Evolutionary conservation across 2,888 invertebrate species (phyloP).

Genomic region (Spodoptera picta): DNA sequence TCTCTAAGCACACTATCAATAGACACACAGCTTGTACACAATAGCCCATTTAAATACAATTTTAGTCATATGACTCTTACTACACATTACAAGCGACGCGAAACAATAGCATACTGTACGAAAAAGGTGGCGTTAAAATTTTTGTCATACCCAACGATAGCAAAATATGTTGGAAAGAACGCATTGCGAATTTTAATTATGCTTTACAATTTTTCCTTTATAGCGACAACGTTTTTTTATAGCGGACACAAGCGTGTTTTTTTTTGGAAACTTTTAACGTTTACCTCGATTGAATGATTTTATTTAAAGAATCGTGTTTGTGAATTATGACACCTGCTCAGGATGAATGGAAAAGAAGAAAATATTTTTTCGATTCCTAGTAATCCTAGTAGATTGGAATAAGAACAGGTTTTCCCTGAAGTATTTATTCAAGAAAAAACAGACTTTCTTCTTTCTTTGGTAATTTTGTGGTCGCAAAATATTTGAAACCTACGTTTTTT

Average conservation of each 20-base stretch:
- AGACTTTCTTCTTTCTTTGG: too few species aligned
- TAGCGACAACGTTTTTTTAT: slow-evolving; percentile 13
- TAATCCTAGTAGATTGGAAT: too few species aligned
- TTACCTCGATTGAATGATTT: background rate
- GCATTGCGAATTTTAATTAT: slow-evolving; percentile 40
- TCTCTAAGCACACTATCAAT: slow-evolving; percentile 10
- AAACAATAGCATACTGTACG: slow-evolving; percentile 25
- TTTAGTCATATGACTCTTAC: slow-evolving; percentile 35
- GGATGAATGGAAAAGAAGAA: too few species aligned
- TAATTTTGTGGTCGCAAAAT: too few species aligned
- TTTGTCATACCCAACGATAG: slow-evolving; percentile 29
- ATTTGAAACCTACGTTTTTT: too few species aligned
- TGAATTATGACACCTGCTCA: too few species aligned
- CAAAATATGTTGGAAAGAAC: slow-evolving; percentile 26
- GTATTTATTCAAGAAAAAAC: too few species aligned
- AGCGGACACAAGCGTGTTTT: background rate
- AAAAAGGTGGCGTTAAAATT: slow-evolving; percentile 26
- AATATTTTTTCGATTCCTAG: too few species aligned
- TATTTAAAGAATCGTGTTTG: too few species aligned
- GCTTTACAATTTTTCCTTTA: slow-evolving; percentile 22
- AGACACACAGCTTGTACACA: slow-evolving; percentile 28
- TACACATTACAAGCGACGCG: slow-evolving; percentile 14
- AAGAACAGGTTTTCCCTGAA: too few species aligned
- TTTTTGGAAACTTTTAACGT: background rate
- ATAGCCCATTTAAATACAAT: slow-evolving; percentile 41